A percentile compares a stretch with the other conserved stretches of the same genome.
These are phyloP conservation scores for Halisarca cf. caerulea DNA, from an alignment of 37 sponge, comb jelly and placozoan species.

Conservation along the genomic window DNA sequence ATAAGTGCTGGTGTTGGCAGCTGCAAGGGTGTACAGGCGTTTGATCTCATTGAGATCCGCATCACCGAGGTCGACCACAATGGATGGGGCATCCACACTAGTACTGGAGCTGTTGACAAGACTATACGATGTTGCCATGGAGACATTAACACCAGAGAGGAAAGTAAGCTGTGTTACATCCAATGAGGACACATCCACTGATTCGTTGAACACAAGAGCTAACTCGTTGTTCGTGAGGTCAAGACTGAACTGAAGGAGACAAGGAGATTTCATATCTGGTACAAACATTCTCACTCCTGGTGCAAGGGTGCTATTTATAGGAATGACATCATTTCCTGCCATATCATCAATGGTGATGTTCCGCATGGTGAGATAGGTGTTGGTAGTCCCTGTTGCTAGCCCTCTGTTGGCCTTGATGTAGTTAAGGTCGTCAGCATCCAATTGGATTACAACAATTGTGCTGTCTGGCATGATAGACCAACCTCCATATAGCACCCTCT, in stretches of 20 bases:
- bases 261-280: constrained; percentile 58
- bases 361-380: constrained; percentile 71
- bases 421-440: constrained; percentile 76
- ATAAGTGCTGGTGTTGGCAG: constrained; percentile 51
- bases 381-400: constrained; percentile 46
- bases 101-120: neutral
- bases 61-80: constrained; percentile 62
- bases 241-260: constrained; percentile 65
- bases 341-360: constrained; percentile 65
- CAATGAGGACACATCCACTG: constrained; percentile 69
- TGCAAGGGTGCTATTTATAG: constrained; percentile 41
- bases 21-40: constrained; percentile 60
- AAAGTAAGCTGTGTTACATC: constrained; percentile 50
- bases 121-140: neutral
- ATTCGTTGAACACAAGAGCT: constrained; percentile 72
- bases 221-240: constrained; percentile 67
- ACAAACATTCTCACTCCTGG: constrained; percentile 42
- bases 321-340: constrained; percentile 61
- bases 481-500: constrained; percentile 57
- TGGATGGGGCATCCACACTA: constrained; percentile 67
- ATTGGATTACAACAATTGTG: constrained; percentile 59
- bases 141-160: neutral
- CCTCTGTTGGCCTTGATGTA: constrained; percentile 76
- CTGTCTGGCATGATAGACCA: constrained; percentile 50
- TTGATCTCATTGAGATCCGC: constrained; percentile 86